Evolutionary conservation across 2,888 invertebrate genomes (phyloP), one percentile per base, ranked within the genome.

Genomic region (Catocala sponsa): DNA sequence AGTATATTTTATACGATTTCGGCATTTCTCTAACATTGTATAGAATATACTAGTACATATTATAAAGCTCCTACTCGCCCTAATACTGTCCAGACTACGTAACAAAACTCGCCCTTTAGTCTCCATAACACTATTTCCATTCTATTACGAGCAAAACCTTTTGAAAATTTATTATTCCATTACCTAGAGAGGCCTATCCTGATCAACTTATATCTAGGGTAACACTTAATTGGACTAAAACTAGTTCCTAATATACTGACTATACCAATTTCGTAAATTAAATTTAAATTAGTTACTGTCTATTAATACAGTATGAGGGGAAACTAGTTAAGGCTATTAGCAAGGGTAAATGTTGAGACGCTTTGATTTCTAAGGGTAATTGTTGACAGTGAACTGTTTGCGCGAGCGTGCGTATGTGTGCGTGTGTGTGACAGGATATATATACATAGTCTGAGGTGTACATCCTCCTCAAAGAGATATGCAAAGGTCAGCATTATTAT

Each of bases 111-210:
- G 35, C 6, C 9, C 6, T 38, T 38, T 9, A 38, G 35, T 6
- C 9, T 38, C 35, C 50, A 33, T 50, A 50, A 35, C 12, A 50
- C 1, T 7, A 38, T 35, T 38, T 50, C 32, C 32, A 48, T n/a
- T n/a, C 48, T 32, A 46, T 46, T 46, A 15, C 46, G 7, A 15
- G n/a, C 10, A 13, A 71, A 55, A 66, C 56, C 66, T 66, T 62
- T 53, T 44, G 48, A n/a, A 47, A 69, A 66, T 66, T 46, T 70
- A 72, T 51, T 64, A 70, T 72, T 68, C 54, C 47, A 63, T 70
- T 70, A 65, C 54, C n/a, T 47, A 48, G 25, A 59, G 50, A 70
- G 59, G 55, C 25, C 41, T 61, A 50, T 55, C 33, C 43, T 48
- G 53, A 73, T 64, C 62, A 61, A 64, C 41, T 55, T 65, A 54